These are phyloP conservation scores for Saturnia pavonia DNA, from an alignment of 2,888 invertebrate species.

Conservation along the genomic window DNA sequence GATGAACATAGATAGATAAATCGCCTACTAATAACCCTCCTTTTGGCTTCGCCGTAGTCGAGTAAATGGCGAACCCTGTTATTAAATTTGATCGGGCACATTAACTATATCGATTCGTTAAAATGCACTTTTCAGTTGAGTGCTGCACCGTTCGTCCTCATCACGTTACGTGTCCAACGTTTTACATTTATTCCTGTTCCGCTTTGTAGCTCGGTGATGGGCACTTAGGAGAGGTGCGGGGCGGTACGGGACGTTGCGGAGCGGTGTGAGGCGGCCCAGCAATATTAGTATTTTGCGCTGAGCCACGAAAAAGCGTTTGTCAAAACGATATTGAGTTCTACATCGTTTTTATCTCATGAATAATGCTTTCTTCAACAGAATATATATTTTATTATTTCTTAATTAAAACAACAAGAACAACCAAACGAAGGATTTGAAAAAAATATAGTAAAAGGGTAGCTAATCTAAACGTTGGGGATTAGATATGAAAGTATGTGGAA, in stretches of 20 bases:
- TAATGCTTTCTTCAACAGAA: background rate
- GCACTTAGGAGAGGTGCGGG: background rate
- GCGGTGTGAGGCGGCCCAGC: background rate
- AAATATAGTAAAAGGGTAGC: no score
- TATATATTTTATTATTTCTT: background rate
- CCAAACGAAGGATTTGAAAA: no score
- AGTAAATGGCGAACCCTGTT: no score
- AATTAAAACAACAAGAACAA: no score
- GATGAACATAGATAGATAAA: no score
- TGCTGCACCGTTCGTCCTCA: background rate
- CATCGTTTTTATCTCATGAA: background rate
- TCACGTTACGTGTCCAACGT: background rate
- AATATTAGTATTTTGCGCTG: background rate
- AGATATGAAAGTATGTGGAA: no score
- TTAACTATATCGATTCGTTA: background rate
- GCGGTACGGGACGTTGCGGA: background rate
- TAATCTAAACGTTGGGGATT: no score
- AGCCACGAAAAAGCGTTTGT: background rate
- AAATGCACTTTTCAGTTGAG: background rate
- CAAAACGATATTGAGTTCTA: background rate
- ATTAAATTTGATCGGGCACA: background rate
- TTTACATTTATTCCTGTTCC: background rate
- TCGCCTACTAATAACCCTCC: no score
- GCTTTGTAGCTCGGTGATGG: background rate
- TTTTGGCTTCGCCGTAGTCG: no score